Percentiles rank a stretch among this genome's conserved stretches.
phyloP scores from a whole-genome alignment of 1,140 invertebrate species.

The Pogonomyrmex barbatus region DNA sequence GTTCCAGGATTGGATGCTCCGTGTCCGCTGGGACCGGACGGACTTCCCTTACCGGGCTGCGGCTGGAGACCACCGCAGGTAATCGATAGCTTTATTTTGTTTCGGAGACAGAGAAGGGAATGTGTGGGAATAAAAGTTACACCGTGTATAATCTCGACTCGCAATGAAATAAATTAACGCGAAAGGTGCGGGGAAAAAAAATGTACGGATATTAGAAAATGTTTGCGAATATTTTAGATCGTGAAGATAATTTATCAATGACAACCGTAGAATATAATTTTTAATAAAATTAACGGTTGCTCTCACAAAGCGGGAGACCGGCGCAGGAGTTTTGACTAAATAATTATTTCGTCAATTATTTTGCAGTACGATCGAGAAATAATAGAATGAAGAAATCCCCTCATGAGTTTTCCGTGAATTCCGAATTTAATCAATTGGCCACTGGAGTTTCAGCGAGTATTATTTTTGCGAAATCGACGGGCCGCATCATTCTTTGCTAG shows the following conservation, averaged over 20 bases:
- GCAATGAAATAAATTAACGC: background rate
- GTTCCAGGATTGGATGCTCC: slow-evolving; percentile 98
- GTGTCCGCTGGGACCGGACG: slow-evolving; percentile 97
- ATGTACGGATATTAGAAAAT: background rate
- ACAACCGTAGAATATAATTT: background rate
- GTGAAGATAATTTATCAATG: background rate
- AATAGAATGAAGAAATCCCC: background rate
- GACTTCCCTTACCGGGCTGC: slow-evolving; percentile 97
- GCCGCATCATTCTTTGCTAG: background rate
- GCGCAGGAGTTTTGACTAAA: background rate
- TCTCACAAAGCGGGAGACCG: background rate
- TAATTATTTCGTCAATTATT: background rate
- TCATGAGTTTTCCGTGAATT: background rate
- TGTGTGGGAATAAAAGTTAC: slow-evolving; percentile 5
- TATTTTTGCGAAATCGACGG: background rate
- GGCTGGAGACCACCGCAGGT: slow-evolving; percentile 96
- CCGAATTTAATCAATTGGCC: background rate
- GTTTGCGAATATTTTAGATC: background rate
- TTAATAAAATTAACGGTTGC: background rate
- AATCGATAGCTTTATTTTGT: slow-evolving; percentile 67
- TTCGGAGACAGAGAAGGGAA: slow-evolving; percentile 25
- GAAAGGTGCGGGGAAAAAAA: background rate
- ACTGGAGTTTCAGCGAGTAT: background rate
- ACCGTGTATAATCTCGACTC: background rate
- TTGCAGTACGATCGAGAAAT: background rate